These are phyloP conservation scores for Scalopus aquaticus DNA, from an alignment of 2,113 vertebrate genomes.

Conservation along the genomic window DNA sequence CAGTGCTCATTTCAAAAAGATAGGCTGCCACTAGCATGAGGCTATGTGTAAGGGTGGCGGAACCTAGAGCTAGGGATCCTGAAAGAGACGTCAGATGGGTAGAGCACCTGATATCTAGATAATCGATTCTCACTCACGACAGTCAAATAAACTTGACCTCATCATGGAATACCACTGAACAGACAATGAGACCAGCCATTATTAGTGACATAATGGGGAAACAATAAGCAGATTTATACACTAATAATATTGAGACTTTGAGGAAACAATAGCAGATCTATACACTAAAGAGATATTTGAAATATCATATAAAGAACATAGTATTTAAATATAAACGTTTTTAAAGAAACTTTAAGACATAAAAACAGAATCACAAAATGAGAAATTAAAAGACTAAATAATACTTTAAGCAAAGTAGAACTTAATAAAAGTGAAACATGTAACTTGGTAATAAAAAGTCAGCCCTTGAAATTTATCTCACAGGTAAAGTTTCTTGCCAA, in stretches of 20 bases:
- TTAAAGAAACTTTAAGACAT: background rate
- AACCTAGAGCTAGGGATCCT: too few species aligned
- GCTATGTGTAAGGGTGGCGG: background rate
- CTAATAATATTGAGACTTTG: background rate
- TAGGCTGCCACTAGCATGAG: fast-evolving
- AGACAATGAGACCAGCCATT: background rate
- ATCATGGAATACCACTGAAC: background rate
- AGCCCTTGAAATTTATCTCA: background rate
- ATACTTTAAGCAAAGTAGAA: background rate
- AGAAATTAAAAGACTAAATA: background rate
- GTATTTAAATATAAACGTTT: background rate
- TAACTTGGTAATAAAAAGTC: background rate
- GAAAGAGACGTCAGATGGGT: background rate
- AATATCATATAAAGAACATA: background rate
- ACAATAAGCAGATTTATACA: background rate
- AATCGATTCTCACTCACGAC: background rate
- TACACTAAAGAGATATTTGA: background rate
- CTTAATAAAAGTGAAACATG: constrained; percentile 8
- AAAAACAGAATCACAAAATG: background rate
- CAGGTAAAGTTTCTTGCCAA: background rate
- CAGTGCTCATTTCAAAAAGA: background rate
- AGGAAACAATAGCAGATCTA: background rate
- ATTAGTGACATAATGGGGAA: background rate
- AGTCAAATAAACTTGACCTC: background rate
- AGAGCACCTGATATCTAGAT: background rate